Evolutionary conservation across 2,797 vertebrate genomes (phyloP), one percentile per base, ranked within the genome.

Genomic region (Petrocephalus sullivani): DNA sequence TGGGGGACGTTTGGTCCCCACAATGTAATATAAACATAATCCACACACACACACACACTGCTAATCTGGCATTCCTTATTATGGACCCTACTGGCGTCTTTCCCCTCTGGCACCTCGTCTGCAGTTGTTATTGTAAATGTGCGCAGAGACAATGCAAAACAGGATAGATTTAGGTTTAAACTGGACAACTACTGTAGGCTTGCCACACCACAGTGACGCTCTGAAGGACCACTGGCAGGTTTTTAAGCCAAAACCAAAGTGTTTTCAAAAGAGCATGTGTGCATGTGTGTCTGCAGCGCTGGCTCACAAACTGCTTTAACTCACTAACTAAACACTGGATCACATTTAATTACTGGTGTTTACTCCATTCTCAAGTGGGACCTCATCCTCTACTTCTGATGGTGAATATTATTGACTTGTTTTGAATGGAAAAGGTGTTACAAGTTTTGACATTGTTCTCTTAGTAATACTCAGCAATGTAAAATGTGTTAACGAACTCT

Each of bases 11-110:
- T 46, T 46, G 41, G 41, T 46, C 41, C 41, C 41, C 41, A 46
- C 41, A 46, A 46, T 46, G 41, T 46, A 46, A 46, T 46, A 46
- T 46, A 46, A 46, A 46, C 4, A 46, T 46, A 4, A 46, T 46
- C 41, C 41, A 33, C 60, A 54, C 10, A 54, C 53, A 60, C 83
- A 78, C 33, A 86, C 64, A 57, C 57, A 58, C 84, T n/a, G 60
- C 21, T 88, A 89, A 88, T 85, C 85, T 46, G 78, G 87, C 33
- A 86, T 88, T 85, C 64, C 16, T 85, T 12, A 56, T 75, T 87
- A 41, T 3, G 3, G 81, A 37, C 78, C 21, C 82, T 28, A 75
- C 89, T 33, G 23, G 60, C 78, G 53, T 37, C 57, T 56, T 58
- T 9, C 41, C 56, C 53, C 54, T 86, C 83, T 85, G 86, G 86